These are phyloP conservation scores for Pseudocheirus occidentalis DNA, from an alignment of 2,797 vertebrate species.

Conservation along the genomic window DNA sequence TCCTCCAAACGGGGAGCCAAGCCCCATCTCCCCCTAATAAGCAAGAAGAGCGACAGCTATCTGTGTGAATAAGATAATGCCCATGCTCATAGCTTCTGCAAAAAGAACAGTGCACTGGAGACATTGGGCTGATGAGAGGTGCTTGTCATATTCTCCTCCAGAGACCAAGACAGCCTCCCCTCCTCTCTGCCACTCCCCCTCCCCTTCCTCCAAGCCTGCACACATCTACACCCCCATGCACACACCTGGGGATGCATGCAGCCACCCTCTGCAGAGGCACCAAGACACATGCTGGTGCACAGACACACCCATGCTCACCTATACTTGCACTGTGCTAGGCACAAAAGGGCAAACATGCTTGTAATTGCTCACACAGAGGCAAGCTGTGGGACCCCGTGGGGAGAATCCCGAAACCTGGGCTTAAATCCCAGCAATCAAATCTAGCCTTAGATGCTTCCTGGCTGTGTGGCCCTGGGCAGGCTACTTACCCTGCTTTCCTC, in stretches of 20 bases:
- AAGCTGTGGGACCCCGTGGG: background rate
- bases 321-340: background rate
- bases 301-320: background rate
- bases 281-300: background rate
- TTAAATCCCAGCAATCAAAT: no score
- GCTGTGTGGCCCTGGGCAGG: background rate
- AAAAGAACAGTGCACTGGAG: conserved; percentile 71
- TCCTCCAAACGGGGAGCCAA: conserved; percentile 42
- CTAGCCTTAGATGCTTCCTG: background rate
- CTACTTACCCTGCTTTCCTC: background rate
- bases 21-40: conserved; percentile 66
- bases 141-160: conserved; percentile 62
- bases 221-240: background rate
- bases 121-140: conserved; percentile 53
- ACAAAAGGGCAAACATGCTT: background rate
- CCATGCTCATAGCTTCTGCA: conserved; percentile 70
- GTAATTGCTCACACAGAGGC: background rate
- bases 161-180: conserved; percentile 33
- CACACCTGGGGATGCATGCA: background rate
- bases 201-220: background rate
- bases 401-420: background rate
- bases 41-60: conserved; percentile 73
- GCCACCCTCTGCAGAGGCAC: background rate
- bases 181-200: background rate
- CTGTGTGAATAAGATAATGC: conserved; percentile 74